Conservation (phyloP, 2,888 invertebrate genomes). For the Blastobasis adustella region DNA sequence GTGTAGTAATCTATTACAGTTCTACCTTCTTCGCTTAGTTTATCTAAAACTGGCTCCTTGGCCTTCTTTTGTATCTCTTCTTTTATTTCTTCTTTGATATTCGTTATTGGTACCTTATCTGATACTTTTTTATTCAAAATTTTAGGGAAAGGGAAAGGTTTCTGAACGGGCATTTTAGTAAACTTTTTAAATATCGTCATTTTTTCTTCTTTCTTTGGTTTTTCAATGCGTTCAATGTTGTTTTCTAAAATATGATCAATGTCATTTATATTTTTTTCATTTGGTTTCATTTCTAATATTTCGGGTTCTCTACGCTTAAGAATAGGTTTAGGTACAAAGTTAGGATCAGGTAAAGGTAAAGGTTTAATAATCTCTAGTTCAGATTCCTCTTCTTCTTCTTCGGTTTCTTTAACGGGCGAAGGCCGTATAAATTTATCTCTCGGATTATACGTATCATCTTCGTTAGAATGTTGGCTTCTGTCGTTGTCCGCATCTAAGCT, state of each 20-base stretch:
- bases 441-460: constrained; percentile 81
- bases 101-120: constrained; percentile 21
- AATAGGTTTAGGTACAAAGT: constrained; percentile 86
- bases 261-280: constrained; percentile 5
- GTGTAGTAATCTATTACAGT: constrained; percentile 87
- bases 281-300: constrained; percentile 26
- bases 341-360: constrained; percentile 79
- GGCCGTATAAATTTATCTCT: constrained; percentile 61
- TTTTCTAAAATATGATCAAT: too few relatives aligned
- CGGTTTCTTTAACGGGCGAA: constrained; percentile 34
- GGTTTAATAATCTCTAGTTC: constrained; percentile 77
- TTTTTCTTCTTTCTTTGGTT: constrained; percentile 51
- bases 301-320: constrained; percentile 76
- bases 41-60: constrained; percentile 37
- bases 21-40: constrained; percentile 77
- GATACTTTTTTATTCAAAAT: constrained; percentile 51
- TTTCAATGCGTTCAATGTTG: constrained; percentile 13
- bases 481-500: constrained; percentile 52
- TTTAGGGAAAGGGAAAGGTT: constrained; percentile 51
- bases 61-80: constrained; percentile 25
- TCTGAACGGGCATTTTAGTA: constrained; percentile 55
- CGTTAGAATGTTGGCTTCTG: constrained; percentile 56
- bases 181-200: constrained; percentile 57
- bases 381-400: constrained; percentile 62
- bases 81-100: constrained; percentile 17